Evolutionary conservation across 2,888 invertebrate species (phyloP).

Genomic region (Steinernema hermaphroditum): DNA sequence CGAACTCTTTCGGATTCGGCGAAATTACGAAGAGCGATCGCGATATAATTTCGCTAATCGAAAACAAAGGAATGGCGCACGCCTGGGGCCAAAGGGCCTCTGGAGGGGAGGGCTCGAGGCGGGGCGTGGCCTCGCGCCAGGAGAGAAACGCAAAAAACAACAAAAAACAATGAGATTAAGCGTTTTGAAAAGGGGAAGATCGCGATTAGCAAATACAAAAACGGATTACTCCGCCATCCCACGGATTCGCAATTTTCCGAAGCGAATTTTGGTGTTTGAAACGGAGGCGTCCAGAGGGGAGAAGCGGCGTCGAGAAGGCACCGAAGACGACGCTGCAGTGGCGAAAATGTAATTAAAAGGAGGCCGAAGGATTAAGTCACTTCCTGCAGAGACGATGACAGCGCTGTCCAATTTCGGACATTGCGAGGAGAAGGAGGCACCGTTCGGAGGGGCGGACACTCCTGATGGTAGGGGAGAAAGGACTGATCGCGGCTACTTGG

Average conservation of each 20-base stretch:
- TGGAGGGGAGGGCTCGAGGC: neutral
- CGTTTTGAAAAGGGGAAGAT: neutral
- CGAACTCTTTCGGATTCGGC: neutral
- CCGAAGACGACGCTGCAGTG: no score
- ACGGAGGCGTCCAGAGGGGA: no score
- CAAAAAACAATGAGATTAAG: conserved; percentile 17
- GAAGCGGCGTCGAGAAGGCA: no score
- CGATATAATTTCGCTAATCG: conserved; percentile 28
- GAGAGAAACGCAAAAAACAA: neutral
- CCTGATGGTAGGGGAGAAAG: no score
- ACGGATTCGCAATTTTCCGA: neutral
- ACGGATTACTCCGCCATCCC: neutral
- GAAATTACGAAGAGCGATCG: neutral
- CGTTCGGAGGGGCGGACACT: no score
- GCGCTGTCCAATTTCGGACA: no score
- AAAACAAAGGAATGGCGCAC: conserved; percentile 21
- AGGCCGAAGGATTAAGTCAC: no score
- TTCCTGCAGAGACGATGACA: no score
- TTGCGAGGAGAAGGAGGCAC: no score
- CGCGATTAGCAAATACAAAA: neutral
- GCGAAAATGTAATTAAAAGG: no score
- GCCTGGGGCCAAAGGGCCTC: conserved; percentile 19
- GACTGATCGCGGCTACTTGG: no score
- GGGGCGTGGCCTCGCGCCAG: conserved; percentile 11
- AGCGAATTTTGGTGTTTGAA: neutral